Evolutionary conservation across 2,888 invertebrate species (phyloP), one percentile per base, ranked within the genome.

Genomic region (Boloria euphrosyne): DNA sequence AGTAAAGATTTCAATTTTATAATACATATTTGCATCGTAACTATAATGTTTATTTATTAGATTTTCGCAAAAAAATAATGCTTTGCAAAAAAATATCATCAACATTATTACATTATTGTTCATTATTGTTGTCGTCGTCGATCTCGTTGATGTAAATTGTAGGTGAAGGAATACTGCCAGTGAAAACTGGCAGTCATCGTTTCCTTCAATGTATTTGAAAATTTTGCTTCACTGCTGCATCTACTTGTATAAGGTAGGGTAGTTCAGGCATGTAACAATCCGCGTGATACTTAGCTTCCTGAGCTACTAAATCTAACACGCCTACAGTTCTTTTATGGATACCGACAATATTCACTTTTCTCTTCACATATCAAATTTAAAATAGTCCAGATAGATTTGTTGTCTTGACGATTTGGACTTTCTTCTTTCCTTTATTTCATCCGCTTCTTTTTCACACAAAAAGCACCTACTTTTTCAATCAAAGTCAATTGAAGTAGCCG

Each of bases 151-250:
- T n/a, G n/a, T n/a, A n/a, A n/a, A n/a, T n/a, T n/a, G n/a, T n/a
- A n/a, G n/a, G n/a, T n/a, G n/a, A n/a, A n/a, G n/a, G n/a, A 71
- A 72, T 54, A 69, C 72, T 60, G 27, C 16, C 60, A 72, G 53
- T 43, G 72, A 63, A 64, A 72, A 69, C 59, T 71, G 70, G 57
- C 69, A 69, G 55, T 71, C 70, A 52, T 68, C 70, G 50, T 70
- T 68, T 53, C 68, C 67, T 65, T 69, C 66, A 27, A 67, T 59
- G 31, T 67, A 65, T 53, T 62, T 61, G 31, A 47, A 67, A 50
- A 70, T n/a, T 70, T 44, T 67, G 54, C 53, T 70, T 63, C 67
- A 68, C 67, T 66, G 70, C 70, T 63, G 62, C 63, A 55, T 68
- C 68, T 59, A 66, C 55, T 46, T 46, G 57, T 22, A 53, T 49